Conservation (phyloP, 2,888 invertebrate genomes). For the Bombyx huttoni region DNA sequence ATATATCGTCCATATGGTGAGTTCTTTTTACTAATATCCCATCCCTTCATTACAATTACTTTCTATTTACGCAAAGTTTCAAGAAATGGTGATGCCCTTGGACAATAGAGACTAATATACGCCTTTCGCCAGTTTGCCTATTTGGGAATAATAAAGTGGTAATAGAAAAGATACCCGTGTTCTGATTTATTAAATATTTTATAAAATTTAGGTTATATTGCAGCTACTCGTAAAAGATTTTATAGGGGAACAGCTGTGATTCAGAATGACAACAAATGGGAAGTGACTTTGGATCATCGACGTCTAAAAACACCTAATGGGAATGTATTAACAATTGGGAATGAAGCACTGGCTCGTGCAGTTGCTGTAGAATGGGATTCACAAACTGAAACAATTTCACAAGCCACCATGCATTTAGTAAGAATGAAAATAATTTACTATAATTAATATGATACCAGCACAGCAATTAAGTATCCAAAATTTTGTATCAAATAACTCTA, state of each 20-base stretch:
- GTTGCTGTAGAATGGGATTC: conserved; percentile 96
- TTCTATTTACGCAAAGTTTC: no score
- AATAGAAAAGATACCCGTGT: no score
- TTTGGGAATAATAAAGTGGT: no score
- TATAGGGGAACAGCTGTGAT: conserved; percentile 82
- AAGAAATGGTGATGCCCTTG: no score
- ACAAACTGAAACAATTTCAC: conserved; percentile 83
- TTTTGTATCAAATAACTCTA: no score
- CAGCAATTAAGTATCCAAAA: no score
- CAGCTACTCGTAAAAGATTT: conserved; percentile 77
- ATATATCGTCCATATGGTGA: conserved; percentile 37
- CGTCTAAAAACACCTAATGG: conserved; percentile 94
- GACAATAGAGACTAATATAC: no score
- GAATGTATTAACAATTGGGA: conserved; percentile 80
- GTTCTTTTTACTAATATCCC: background rate
- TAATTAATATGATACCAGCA: background rate
- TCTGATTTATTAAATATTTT: background rate
- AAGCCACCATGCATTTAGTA: conserved; percentile 91
- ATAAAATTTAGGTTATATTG: conserved; percentile 10
- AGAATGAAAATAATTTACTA: conserved; percentile 10
- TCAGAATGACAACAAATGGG: conserved; percentile 79
- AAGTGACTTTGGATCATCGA: conserved; percentile 89
- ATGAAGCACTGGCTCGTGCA: conserved; percentile 91
- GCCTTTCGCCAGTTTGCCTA: no score
- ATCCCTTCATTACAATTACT: no score